Evolutionary conservation across 1,140 invertebrate genomes (phyloP), one percentile per base, ranked within the genome.

Genomic region (Aphelinus certus): DNA sequence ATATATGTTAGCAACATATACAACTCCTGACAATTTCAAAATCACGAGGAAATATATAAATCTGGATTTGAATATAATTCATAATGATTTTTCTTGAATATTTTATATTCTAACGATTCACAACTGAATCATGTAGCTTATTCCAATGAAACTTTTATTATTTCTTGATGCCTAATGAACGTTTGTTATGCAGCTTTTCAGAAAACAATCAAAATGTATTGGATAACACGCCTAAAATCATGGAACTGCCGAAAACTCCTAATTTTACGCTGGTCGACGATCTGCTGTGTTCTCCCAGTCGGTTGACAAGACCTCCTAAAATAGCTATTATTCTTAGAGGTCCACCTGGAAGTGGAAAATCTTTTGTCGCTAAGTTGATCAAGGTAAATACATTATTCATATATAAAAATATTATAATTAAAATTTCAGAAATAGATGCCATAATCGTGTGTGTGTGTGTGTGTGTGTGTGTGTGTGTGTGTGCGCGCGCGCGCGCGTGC

Each of bases 251-350:
- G 6, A 88, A 85, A 81, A 76, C 85, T 78, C 78, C 84, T 57
- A 84, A 84, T n/a, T 84, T 88, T 55, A 89, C 89, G 3, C 88
- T 93, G 83, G 92, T 98, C 73, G 95, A 97, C 83, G 96, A 98
- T 83, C 81, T 98, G 45, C 84, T 98, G 73, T 91, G 89, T 78
- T 83, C 86, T 63, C 95, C 94, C 62, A 95, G 92, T 62, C 90
- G 94, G 77, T 90, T 90, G 78, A 92, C 90, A 77, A 89, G 96
- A 82, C 95, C 96, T 62, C 88, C 90, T 45, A 93, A 95, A 84
- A 94, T 98, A 77, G 94, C 94, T 45, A 94, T 98, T 67, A 95
- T 99, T 79, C 85, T 99, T 9, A 88, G 97, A 85, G 97, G 97
- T 74, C 92, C 94, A 65, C 96, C 96, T 26, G 96, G 96, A 2